Percentiles rank a stretch among this genome's conserved stretches.
Conservation (phyloP, 2,888 invertebrate genomes). For the Andricus curvator region DNA sequence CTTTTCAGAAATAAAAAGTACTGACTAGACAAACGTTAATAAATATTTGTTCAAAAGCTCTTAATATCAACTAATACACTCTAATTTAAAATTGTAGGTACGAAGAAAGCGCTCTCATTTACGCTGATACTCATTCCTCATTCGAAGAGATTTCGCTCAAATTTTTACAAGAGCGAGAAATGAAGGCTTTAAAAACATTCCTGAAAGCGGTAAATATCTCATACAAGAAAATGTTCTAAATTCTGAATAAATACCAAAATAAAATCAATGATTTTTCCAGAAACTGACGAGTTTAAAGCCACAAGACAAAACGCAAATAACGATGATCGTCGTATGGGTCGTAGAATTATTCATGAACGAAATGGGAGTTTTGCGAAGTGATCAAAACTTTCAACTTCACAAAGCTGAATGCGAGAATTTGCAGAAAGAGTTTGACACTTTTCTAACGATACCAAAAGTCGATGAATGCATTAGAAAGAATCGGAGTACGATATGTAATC, state of each 20-base stretch:
- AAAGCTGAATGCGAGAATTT: constrained; percentile 81
- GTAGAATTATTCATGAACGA: constrained; percentile 95
- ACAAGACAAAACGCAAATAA: constrained; percentile 91
- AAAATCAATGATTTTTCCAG: constrained; percentile 60
- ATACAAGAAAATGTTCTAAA: background rate
- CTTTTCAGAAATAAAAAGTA: constrained; percentile 87
- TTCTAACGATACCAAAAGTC: constrained; percentile 86
- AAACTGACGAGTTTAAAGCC: constrained; percentile 87
- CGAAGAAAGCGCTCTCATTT: constrained; percentile 91
- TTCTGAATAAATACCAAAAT: background rate
- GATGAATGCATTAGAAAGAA: constrained; percentile 88
- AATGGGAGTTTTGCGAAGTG: constrained; percentile 86
- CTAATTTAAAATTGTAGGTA: constrained; percentile 78
- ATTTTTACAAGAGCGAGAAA: constrained; percentile 89
- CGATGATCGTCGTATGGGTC: constrained; percentile 97
- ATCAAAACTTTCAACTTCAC: constrained; percentile 70
- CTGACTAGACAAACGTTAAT: constrained; percentile 59
- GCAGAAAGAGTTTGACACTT: constrained; percentile 89
- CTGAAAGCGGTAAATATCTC: constrained; percentile 77
- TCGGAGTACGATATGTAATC: constrained; percentile 90
- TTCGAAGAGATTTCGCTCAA: constrained; percentile 97
- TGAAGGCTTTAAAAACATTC: constrained; percentile 92
- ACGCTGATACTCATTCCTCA: constrained; percentile 93
- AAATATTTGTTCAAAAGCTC: constrained; percentile 33
- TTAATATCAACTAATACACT: background rate